phyloP scores from a whole-genome alignment of 2,888 invertebrate species.

The Tetheella fluctuosa region DNA sequence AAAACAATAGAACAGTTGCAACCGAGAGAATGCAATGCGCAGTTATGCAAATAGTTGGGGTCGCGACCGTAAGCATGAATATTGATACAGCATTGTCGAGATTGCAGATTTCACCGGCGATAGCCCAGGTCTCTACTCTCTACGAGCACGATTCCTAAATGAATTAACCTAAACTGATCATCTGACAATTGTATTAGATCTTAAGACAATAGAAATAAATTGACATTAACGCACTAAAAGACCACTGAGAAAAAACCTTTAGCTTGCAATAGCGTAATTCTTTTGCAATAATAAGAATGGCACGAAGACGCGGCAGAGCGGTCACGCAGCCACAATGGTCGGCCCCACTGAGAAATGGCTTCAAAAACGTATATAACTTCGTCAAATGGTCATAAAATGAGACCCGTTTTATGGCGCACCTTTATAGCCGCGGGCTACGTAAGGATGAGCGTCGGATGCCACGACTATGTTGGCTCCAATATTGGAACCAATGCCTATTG shows the following conservation, averaged over 20 bases:
- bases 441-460: slow-evolving; percentile 69
- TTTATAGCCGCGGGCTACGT: slow-evolving; percentile 76
- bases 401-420: slow-evolving; percentile 80
- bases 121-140: slow-evolving; percentile 70
- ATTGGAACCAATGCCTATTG: slow-evolving; percentile 42
- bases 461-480: slow-evolving; percentile 46
- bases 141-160: slow-evolving; percentile 73
- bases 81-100: slow-evolving; percentile 82
- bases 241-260: slow-evolving; percentile 52
- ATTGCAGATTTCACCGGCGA: slow-evolving; percentile 74
- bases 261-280: slow-evolving; percentile 50
- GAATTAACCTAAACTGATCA: slow-evolving; percentile 71
- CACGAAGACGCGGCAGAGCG: slow-evolving; percentile 55
- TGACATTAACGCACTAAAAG: slow-evolving; percentile 33
- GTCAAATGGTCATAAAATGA: slow-evolving; percentile 82
- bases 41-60: slow-evolving; percentile 81
- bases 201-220: slow-evolving; percentile 43
- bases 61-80: slow-evolving; percentile 82
- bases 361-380: slow-evolving; percentile 80
- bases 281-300: slow-evolving; percentile 63
- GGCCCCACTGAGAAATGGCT: slow-evolving; percentile 71
- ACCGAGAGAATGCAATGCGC: slow-evolving; percentile 76
- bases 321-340: slow-evolving; percentile 74
- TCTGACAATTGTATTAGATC: slow-evolving; percentile 59
- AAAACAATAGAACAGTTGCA: slow-evolving; percentile 83